phyloP scores from a whole-genome alignment of 2,113 vertebrate genomes.

The Orthonyx spaldingii region DNA sequence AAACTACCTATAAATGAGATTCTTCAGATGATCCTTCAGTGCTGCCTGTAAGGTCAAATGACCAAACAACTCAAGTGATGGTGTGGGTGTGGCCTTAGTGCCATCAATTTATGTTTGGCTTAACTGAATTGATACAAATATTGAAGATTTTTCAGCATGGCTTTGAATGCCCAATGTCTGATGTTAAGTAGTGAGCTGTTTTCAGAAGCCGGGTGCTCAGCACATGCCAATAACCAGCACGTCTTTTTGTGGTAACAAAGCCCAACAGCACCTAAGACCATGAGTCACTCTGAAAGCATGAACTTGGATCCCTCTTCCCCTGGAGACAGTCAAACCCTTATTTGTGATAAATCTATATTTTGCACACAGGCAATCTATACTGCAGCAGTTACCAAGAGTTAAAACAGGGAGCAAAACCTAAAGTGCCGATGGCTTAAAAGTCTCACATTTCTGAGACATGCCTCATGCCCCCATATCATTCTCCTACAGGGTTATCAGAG shows the following conservation, averaged over 20 bases:
- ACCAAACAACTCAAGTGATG: neutral
- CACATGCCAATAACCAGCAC: neutral
- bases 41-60: neutral
- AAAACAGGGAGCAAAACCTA: slow-evolving; percentile 56
- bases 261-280: neutral
- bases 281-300: slow-evolving; percentile 32
- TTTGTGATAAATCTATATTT: slow-evolving; percentile 54
- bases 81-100: neutral
- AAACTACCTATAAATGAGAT: neutral
- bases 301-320: neutral
- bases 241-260: neutral
- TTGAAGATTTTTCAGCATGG: neutral
- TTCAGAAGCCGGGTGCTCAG: neutral
- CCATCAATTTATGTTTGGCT: neutral
- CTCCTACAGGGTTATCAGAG: slow-evolving; percentile 70
- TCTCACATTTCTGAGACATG: slow-evolving; percentile 65
- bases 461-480: slow-evolving; percentile 65
- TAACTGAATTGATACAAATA: neutral
- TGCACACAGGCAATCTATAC: neutral
- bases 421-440: slow-evolving; percentile 65
- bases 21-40: neutral
- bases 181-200: neutral
- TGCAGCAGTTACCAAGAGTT: slow-evolving; percentile 47
- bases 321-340: neutral
- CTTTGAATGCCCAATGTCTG: neutral